Conservation (phyloP, 2,113 vertebrate genomes). For the Apodemus speciosus region DNA sequence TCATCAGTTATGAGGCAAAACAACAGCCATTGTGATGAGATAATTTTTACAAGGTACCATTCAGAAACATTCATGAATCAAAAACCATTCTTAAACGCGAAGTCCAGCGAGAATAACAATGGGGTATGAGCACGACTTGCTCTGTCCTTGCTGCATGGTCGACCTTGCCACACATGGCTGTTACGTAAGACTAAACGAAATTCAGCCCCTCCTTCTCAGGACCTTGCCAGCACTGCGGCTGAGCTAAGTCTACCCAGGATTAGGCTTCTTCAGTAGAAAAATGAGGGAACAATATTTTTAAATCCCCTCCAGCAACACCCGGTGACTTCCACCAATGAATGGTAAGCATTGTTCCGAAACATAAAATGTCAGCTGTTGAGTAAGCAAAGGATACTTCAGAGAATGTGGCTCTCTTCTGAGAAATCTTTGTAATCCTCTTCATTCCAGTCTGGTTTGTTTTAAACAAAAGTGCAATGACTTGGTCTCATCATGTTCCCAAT, state of each 20-base stretch:
- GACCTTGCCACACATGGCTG: neutral
- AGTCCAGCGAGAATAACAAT: neutral
- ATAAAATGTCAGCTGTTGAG: constrained; percentile 58
- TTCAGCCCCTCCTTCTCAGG: neutral
- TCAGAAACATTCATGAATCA: neutral
- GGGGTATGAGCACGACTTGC: neutral
- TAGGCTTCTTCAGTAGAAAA: constrained; percentile 78
- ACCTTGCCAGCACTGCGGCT: neutral
- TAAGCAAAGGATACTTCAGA: constrained; percentile 63
- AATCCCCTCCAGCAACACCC: constrained; percentile 68
- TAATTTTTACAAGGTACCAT: neutral
- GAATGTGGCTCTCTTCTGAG: constrained; percentile 57
- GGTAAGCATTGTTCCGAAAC: constrained; percentile 75
- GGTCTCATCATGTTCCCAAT: constrained; percentile 80
- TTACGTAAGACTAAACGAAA: neutral
- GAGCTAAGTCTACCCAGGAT: constrained; percentile 57
- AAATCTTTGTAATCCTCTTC: constrained; percentile 61
- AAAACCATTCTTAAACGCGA: neutral
- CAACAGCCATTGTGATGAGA: neutral
- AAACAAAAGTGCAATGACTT: constrained; percentile 64
- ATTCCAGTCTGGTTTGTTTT: constrained; percentile 51
- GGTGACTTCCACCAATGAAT: constrained; percentile 54
- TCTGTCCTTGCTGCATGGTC: neutral
- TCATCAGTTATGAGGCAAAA: constrained; percentile 17
- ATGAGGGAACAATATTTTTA: constrained; percentile 22